Percentiles rank a stretch among this genome's conserved stretches.
These are phyloP conservation scores for Microctonus brassicae DNA, from an alignment of 2,888 invertebrate genomes.

Conservation along the genomic window DNA sequence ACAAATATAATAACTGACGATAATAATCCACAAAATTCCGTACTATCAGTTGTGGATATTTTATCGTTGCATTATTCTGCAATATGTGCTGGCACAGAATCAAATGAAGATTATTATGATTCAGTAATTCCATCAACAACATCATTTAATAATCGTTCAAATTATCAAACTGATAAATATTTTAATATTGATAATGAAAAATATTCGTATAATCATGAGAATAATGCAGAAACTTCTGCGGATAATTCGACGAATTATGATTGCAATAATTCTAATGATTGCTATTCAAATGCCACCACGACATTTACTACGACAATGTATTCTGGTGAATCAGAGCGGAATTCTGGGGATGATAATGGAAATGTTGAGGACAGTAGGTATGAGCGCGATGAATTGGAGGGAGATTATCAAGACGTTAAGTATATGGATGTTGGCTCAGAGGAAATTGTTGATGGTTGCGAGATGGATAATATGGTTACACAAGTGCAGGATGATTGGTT, in stretches of 20 bases:
- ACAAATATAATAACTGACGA: conserved; percentile 1
- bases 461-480: conserved; percentile 67
- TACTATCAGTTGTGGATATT: conserved; percentile 56
- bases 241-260: conserved; percentile 54
- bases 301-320: conserved; percentile 49
- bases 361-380: conserved; percentile 58
- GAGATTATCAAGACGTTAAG: conserved; percentile 62
- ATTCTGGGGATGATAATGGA: conserved; percentile 58
- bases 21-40: conserved; percentile 2
- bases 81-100: conserved; percentile 52
- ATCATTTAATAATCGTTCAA: not conserved
- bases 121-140: conserved; percentile 55
- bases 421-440: conserved; percentile 65
- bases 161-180: conserved; percentile 18
- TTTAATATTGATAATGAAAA: conserved; percentile 7
- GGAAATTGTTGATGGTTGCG: conserved; percentile 64
- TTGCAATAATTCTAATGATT: conserved; percentile 44
- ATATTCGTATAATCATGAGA: not conserved
- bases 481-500: conserved; percentile 78
- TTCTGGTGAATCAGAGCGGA: conserved; percentile 48
- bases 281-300: not conserved
- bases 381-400: conserved; percentile 55
- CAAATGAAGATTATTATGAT: conserved; percentile 61
- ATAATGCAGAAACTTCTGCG: conserved; percentile 38
- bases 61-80: conserved; percentile 64